Base-by-base conservation (phyloP, 2,797 vertebrate genomes). In the Galaxias olidus region DNA sequence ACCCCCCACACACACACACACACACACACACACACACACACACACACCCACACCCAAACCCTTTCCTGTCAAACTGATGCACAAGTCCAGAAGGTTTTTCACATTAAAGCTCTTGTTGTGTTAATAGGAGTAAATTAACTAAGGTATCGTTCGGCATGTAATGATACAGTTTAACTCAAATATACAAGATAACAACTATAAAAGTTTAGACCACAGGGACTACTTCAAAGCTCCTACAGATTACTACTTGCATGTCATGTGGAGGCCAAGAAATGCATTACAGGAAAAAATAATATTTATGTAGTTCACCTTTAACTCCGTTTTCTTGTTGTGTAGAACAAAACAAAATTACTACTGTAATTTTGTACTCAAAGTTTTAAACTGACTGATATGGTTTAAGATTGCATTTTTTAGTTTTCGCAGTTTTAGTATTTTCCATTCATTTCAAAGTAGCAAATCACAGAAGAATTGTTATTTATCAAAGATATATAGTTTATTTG, bases 81-180 rank as follows among this genome's bases (percentile, higher is more conserved):
- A n/a, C n/a, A n/a, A n/a, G n/a, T n/a, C n/a, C 17, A 72, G 50
- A 75, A 75, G 83, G 85, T 85, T 81, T 75, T 59, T 65, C 45
- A 54, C 61, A n/a, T 46, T 45, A 65, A 74, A 73, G 71, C 77
- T 61, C 76, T 68, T 75, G 65, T 59, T 57, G 65, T 62, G 70
- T 74, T 79, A 87, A 73, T 74, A 78, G 41, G n/a, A 72, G 56
- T n/a, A 59, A 67, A 75, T 74, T 51, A 15, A 75, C 71, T 68
- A 69, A 71, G 73, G 49, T 86, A 71, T 69, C 62, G 65, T 76
- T 74, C 45, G 8, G 69, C 63, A 68, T 42, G 66, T 80, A 76
- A 82, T 74, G 75, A 77, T 74, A 83, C 61, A n/a, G 18, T 81
- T 85, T 82, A 80, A 84, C 83, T 78, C 73, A 82, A 73, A 84